Base-by-base conservation (phyloP, 1,140 invertebrate species). In the Grapholita molesta region DNA sequence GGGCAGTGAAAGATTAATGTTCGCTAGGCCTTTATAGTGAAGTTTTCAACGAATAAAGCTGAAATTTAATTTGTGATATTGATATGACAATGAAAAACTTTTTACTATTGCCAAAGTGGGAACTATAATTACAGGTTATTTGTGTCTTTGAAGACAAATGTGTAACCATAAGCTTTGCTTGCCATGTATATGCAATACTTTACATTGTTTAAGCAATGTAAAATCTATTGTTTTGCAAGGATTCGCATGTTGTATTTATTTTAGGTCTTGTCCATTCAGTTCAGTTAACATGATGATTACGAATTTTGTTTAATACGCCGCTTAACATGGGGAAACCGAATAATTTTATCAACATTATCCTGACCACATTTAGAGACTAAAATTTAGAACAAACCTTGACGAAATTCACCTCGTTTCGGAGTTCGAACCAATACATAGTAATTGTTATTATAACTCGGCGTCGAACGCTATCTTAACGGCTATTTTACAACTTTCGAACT, bases 1-100 rank as follows among this genome's bases (percentile, higher is more conserved):
- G 66, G 89, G 86, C 1, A 92, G 85, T 65, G 90, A 92, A 25
- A 78, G 86, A 67, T 67, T 92, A 0, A 75, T 90, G 81, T 85
- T 91, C 53, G 83, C 89, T 0, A 85, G 88, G 68, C 89, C 88
- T 12, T 84, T 89, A 84, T 86, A 86, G 75, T 80, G 73, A 8
- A 68, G 42, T 69, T 30, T 5, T 24, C 33, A 24, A 18, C 23
- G 28, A 23, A 11, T 11, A 4, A 4, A 12, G n/a, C 21, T 25
- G 42, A 28, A 6, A 28, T 9, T 8, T 12, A 33, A 32, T 15
- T 28, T 18, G 15, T 64, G 32, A 64, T 28, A 28, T 28, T 64
- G 32, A 64, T 28, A 28, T 28, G 24, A 25, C 12, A 25, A 28
- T 25, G 53, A 25, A 11, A 55, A 55, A 55, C 4, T 24, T 55